These are phyloP conservation scores for Gonioctena quinquepunctata DNA, from an alignment of 1,140 invertebrate species.

Conservation along the genomic window DNA sequence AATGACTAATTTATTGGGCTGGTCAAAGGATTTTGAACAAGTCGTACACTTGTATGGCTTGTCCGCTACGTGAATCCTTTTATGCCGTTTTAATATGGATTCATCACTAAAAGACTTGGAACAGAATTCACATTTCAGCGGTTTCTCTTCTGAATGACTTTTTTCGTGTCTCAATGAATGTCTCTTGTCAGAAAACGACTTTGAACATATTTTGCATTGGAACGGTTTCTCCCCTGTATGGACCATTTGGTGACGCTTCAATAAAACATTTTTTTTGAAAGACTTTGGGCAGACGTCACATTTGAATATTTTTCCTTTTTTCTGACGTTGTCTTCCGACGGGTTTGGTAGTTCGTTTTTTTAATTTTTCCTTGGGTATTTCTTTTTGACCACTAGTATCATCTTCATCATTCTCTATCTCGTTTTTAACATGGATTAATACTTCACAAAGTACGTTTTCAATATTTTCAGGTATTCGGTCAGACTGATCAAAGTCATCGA, in stretches of 20 bases:
- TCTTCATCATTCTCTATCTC: too few species aligned
- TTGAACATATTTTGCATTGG: constrained; percentile 5
- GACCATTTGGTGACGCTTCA: not conserved
- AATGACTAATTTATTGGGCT: constrained; percentile 33
- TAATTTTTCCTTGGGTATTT: too few species aligned
- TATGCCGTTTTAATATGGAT: not conserved
- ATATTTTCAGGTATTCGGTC: too few species aligned
- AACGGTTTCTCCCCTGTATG: not conserved
- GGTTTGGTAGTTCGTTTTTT: not conserved
- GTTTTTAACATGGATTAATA: too few species aligned
- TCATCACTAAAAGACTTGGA: not conserved
- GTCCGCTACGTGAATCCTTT: not conserved
- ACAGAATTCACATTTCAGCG: not conserved
- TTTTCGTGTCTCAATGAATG: not conserved
- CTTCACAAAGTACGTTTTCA: too few species aligned
- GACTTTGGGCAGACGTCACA: not conserved
- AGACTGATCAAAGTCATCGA: too few species aligned
- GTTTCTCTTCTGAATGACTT: not conserved
- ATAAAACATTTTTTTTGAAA: too few species aligned
- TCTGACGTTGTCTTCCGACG: too few species aligned
- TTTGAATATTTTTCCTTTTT: not conserved
- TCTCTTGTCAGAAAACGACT: not conserved
- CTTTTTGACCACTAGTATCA: too few species aligned
- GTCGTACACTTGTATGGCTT: constrained; percentile 60
- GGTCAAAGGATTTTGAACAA: constrained; percentile 74